These are phyloP conservation scores for Rhaphigaster nebulosa DNA, from an alignment of 2,888 invertebrate genomes.

Conservation along the genomic window DNA sequence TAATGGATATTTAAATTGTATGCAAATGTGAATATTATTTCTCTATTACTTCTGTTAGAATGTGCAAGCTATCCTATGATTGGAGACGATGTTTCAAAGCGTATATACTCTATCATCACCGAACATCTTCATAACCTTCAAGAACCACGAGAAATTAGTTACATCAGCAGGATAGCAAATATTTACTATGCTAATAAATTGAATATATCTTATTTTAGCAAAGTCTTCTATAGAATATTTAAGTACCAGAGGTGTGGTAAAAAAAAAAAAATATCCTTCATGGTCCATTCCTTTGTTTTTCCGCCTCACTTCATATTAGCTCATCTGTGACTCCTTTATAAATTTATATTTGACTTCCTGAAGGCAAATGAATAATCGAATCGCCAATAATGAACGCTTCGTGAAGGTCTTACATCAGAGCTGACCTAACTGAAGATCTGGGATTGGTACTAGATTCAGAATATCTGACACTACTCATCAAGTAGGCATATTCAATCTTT, in stretches of 20 bases:
- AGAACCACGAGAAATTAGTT: not conserved
- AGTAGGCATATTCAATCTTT: too few relatives aligned
- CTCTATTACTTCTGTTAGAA: not conserved
- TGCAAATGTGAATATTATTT: not conserved
- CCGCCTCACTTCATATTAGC: not conserved
- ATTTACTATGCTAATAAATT: not conserved
- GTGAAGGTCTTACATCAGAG: slow-evolving; percentile 7
- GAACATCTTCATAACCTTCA: not conserved
- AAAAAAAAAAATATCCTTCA: not conserved
- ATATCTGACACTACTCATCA: not conserved
- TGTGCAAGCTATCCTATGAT: too few relatives aligned
- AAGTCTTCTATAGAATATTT: not conserved
- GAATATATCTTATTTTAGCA: not conserved
- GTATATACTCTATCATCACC: not conserved
- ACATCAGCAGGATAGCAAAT: not conserved
- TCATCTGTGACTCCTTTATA: slow-evolving; percentile 15
- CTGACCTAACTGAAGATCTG: slow-evolving; percentile 20
- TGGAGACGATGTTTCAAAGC: not conserved
- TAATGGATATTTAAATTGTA: not conserved
- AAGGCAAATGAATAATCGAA: slow-evolving; percentile 32
- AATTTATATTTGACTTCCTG: slow-evolving; percentile 20
- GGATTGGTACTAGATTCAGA: not conserved
- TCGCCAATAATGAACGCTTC: not conserved
- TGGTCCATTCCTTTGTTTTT: not conserved
- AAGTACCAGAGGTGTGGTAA: not conserved